Evolutionary conservation across 2,113 vertebrate species (phyloP).

Genomic region (Reinhardtius hippoglossoides): DNA sequence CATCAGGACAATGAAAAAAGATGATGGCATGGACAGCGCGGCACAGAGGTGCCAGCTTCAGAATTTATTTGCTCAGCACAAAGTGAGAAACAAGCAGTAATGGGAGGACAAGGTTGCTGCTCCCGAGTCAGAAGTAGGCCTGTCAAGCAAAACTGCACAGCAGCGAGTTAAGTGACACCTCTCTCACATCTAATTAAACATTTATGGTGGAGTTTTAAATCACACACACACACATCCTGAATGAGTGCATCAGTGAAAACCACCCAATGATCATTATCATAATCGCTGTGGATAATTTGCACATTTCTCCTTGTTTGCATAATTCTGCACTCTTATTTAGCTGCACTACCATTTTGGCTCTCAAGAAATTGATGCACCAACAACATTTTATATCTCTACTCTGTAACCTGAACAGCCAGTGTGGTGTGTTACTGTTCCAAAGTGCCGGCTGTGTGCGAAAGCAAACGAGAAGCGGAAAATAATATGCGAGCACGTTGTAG

Average conservation of each 20-base stretch:
- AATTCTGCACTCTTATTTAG: background rate
- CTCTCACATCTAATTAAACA: constrained; percentile 69
- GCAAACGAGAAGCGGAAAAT: background rate
- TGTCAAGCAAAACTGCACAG: constrained; percentile 40
- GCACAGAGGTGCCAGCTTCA: background rate
- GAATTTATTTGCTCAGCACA: constrained; percentile 10
- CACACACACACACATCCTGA: constrained; percentile 4
- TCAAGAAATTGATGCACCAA: background rate
- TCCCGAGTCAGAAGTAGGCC: constrained; percentile 37
- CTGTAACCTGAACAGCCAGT: background rate
- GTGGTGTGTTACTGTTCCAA: background rate
- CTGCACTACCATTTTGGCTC: background rate
- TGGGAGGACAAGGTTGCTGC: constrained; percentile 7
- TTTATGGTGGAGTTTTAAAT: constrained; percentile 67
- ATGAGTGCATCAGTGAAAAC: background rate
- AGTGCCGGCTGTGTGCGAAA: background rate
- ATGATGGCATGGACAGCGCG: background rate
- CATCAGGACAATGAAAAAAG: constrained; percentile 18
- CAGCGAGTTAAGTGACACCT: constrained; percentile 70
- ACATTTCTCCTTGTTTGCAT: background rate
- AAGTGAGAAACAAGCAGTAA: constrained; percentile 3
- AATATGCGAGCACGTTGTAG: background rate
- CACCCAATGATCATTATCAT: background rate
- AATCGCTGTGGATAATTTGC: background rate
- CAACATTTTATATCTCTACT: background rate